phyloP scores from a whole-genome alignment of 2,113 vertebrate genomes.

The Psophia crepitans region DNA sequence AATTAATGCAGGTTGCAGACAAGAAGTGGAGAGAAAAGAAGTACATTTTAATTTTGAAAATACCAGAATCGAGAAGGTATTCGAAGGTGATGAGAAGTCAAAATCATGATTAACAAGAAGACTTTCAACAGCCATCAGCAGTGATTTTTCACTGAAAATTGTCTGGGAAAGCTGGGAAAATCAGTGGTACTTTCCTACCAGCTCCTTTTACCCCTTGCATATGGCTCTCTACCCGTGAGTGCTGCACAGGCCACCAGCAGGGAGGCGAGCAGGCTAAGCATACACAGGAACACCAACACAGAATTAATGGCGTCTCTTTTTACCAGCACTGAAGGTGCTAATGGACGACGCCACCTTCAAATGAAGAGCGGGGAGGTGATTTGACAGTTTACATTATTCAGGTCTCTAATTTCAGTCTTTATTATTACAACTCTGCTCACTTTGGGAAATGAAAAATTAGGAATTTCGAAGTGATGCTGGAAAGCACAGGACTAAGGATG shows the following conservation, averaged over 20 bases:
- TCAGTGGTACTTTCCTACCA: background rate
- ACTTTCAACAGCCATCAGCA: background rate
- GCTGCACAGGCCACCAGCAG: background rate
- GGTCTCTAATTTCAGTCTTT: background rate
- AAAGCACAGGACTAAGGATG: background rate
- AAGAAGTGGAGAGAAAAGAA: background rate
- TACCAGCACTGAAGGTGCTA: background rate
- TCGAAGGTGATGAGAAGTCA: background rate
- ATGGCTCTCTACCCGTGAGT: background rate
- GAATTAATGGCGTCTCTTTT: background rate
- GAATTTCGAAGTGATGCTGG: background rate
- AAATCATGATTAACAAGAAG: background rate
- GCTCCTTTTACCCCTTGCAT: background rate
- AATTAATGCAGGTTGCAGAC: background rate
- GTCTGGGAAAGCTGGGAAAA: background rate
- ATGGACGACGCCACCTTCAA: background rate
- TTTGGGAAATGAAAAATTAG: background rate
- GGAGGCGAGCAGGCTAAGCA: background rate
- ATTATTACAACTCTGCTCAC: background rate
- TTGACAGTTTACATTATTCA: background rate
- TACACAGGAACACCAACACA: background rate
- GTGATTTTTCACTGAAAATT: background rate
- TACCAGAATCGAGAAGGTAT: background rate
- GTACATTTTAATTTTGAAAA: background rate
- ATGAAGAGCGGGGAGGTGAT: background rate